Evolutionary conservation across 2,888 invertebrate species (phyloP).

Genomic region (Parnassius apollo): DNA sequence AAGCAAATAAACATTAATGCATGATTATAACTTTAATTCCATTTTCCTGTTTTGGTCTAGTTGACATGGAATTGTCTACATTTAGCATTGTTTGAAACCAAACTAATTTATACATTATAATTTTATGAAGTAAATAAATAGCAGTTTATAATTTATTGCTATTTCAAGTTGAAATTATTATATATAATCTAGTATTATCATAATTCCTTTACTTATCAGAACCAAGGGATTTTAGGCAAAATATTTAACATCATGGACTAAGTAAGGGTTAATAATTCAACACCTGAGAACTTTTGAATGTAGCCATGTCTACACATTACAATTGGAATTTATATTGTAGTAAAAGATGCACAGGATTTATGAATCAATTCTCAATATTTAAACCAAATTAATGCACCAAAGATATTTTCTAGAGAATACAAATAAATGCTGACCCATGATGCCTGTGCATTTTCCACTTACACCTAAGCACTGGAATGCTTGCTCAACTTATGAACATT

Average conservation of each 20-base stretch:
- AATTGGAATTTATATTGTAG: constrained; percentile 59
- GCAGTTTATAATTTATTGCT: constrained; percentile 50
- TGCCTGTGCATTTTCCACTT: constrained; percentile 58
- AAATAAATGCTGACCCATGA: constrained; percentile 31
- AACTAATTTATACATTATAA: constrained; percentile 32
- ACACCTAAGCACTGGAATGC: constrained; percentile 54
- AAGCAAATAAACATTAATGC: neutral
- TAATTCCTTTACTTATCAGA: constrained; percentile 22
- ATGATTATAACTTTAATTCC: neutral
- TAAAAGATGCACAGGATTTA: constrained; percentile 65
- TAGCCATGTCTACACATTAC: constrained; percentile 62
- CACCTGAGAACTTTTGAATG: constrained; percentile 57
- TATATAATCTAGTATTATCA: constrained; percentile 23
- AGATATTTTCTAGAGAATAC: constrained; percentile 39
- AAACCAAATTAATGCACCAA: constrained; percentile 37
- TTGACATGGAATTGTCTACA: constrained; percentile 60
- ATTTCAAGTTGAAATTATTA: constrained; percentile 36
- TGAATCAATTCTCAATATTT: constrained; percentile 51
- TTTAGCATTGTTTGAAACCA: constrained; percentile 46
- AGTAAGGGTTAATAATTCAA: constrained; percentile 26
- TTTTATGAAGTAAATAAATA: constrained; percentile 39
- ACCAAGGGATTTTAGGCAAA: constrained; percentile 21
- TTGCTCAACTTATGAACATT: constrained; percentile 73
- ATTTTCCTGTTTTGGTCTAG: constrained; percentile 59
- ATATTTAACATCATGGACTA: constrained; percentile 22